phyloP scores from a whole-genome alignment of 2,888 invertebrate species.

The Epistrophe eligans region DNA sequence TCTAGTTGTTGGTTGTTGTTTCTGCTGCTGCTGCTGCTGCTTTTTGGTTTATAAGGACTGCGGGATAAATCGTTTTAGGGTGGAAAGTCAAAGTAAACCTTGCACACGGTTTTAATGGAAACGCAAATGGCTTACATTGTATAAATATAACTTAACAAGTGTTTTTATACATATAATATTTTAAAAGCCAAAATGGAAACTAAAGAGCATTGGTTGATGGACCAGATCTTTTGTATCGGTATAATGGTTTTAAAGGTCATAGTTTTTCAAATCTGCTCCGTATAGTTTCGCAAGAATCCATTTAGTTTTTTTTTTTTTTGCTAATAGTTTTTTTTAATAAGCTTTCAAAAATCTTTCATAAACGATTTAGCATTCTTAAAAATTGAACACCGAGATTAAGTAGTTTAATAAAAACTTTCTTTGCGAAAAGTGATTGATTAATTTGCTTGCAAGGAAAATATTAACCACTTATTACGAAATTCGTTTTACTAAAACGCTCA shows the following conservation, averaged over 20 bases:
- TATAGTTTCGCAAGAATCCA: not conserved
- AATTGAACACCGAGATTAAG: not conserved
- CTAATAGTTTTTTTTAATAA: not conserved
- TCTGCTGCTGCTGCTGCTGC: not conserved
- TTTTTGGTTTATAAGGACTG: constrained; percentile 7
- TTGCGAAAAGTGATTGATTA: not conserved
- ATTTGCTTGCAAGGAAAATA: too few species aligned
- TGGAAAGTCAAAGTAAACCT: constrained; percentile 32
- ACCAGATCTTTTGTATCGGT: not conserved
- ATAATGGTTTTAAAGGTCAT: constrained; percentile 9
- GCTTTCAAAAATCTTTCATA: not conserved
- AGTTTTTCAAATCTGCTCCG: not conserved
- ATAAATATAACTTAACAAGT: not conserved
- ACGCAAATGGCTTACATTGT: constrained; percentile 40
- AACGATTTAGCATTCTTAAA: not conserved
- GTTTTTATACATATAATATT: too few species aligned
- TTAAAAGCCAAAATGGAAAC: constrained; percentile 20
- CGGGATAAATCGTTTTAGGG: constrained; percentile 7
- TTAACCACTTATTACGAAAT: too few species aligned
- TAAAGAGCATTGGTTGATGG: constrained; percentile 28
- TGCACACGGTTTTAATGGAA: constrained; percentile 45
- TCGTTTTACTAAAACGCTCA: too few species aligned
- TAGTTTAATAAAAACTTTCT: not conserved
- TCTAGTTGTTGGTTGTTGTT: not conserved
- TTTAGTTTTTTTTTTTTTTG: not conserved